Evolutionary conservation across 2,888 invertebrate genomes (phyloP), one percentile per base, ranked within the genome.

Genomic region (Halictus ligatus): DNA sequence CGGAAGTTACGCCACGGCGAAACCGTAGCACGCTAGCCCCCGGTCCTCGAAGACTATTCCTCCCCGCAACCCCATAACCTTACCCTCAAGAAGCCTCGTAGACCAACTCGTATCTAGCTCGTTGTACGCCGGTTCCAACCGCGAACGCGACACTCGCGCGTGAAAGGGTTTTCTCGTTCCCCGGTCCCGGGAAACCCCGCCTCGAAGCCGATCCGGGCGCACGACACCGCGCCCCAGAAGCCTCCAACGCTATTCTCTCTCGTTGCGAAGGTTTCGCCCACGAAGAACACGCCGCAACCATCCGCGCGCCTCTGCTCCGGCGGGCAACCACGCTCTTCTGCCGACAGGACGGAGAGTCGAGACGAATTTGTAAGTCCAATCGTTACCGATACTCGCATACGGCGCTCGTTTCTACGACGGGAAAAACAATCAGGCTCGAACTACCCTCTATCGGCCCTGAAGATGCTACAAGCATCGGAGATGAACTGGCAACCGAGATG

Each of bases 311-410:
- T n/a, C n/a, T n/a, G 25, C 60, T 25, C 25, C 25, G 25, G 25
- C 60, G 60, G 71, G 75, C 64, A 50, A 80, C 75, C 60, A 54
- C 85, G 78, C 50, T 80, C 58, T 73, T 75, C 75, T 48, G 72
- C 80, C 40, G 80, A 78, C 75, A 73, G 67, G 82, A 78, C 84
- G 50, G 85, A 75, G 73, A 74, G 67, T 79, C 85, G 69, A 76
- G 85, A 73, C 75, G 35, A 83, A 85, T 60, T 76, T 54, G 89
- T 89, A 89, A 89, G 89, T 86, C 29, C 15, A 48, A 15, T 48
- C 54, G 54, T 54, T 21, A 64, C 29, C 48, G 8, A 77, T 50
- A 18, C 48, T 21, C n/a, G 29, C 46, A n/a, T n/a, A 43, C 13
- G 21, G 6, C 64, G 15, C 15, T 29, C 29, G 64, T 64, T 64